These are phyloP conservation scores for Nothura maculosa DNA, from an alignment of 2,797 vertebrate genomes.

Conservation along the genomic window DNA sequence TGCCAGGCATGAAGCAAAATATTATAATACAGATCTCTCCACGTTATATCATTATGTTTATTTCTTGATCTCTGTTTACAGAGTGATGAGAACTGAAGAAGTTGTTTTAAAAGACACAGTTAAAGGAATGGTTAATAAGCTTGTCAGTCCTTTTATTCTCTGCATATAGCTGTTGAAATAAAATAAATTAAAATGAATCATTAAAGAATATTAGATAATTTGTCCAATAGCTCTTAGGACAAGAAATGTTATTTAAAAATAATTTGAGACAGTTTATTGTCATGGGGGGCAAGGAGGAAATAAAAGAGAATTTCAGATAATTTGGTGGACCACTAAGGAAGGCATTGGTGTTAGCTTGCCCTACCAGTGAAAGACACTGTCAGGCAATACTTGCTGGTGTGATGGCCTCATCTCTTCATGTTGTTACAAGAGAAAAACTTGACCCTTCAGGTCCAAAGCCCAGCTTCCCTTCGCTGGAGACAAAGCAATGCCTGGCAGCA, in stretches of 20 bases:
- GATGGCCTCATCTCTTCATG: background rate
- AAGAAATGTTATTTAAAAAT: background rate
- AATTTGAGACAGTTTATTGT: background rate
- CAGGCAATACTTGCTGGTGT: background rate
- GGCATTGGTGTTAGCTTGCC: background rate
- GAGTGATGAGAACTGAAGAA: background rate
- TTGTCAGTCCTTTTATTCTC: background rate
- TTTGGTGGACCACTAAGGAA: background rate
- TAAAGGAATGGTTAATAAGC: background rate
- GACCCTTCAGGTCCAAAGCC: background rate
- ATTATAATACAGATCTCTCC: background rate
- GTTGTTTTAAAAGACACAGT: background rate
- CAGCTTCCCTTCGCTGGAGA: background rate
- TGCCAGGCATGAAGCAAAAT: background rate
- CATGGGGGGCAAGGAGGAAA: background rate
- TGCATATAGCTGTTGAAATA: background rate
- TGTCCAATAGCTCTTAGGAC: background rate
- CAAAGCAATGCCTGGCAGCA: background rate
- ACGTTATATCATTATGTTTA: background rate
- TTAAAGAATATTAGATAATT: background rate
- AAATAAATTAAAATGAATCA: background rate
- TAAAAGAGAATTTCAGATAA: background rate
- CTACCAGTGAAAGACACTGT: background rate
- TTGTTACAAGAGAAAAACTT: background rate
- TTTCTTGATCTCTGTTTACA: accelerated